Percentiles rank a stretch among this genome's conserved stretches.
Conservation (phyloP, 53 echinoderm and acorn worm genomes). For the Henricia sp. region DNA sequence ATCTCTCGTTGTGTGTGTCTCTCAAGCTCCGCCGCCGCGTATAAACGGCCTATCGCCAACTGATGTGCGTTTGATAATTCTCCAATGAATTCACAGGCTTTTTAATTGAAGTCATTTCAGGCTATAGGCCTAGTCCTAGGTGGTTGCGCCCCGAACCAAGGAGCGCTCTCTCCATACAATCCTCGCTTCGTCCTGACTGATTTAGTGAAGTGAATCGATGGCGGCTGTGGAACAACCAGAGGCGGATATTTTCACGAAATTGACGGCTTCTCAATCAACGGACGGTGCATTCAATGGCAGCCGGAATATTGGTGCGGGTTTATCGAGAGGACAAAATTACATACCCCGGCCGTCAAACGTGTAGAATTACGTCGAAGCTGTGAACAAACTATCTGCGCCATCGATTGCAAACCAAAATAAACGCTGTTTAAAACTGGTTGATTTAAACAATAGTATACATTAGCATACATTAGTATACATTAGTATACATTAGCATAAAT, state of each 20-base stretch:
- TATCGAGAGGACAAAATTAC: too few relatives aligned
- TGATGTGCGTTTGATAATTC: slow-evolving; percentile 25
- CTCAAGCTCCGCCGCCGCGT: too few relatives aligned
- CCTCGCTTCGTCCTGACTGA: slow-evolving; percentile 1
- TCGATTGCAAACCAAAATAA: too few relatives aligned
- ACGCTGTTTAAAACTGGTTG: too few relatives aligned
- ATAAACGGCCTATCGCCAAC: slow-evolving; percentile 10
- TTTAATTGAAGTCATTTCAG: slow-evolving; percentile 33
- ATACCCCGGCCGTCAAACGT: neutral
- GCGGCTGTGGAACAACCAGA: slow-evolving; percentile 7
- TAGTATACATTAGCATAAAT: neutral
- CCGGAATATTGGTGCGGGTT: slow-evolving; percentile 39
- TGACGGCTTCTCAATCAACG: slow-evolving; percentile 7
- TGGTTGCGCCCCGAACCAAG: neutral
- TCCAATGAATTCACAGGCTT: slow-evolving; percentile 13
- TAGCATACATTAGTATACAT: too few relatives aligned
- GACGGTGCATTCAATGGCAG: slow-evolving; percentile 5
- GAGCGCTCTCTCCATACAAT: neutral
- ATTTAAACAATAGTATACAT: too few relatives aligned
- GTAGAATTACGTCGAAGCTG: slow-evolving; percentile 5
- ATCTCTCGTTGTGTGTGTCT: too few relatives aligned
- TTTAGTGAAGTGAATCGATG: slow-evolving; percentile 36
- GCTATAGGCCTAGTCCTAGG: neutral
- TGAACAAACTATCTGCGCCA: neutral
- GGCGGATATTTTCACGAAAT: slow-evolving; percentile 32